Evolutionary conservation across 2,113 vertebrate genomes (phyloP).

Genomic region (Sebastes fasciatus): DNA sequence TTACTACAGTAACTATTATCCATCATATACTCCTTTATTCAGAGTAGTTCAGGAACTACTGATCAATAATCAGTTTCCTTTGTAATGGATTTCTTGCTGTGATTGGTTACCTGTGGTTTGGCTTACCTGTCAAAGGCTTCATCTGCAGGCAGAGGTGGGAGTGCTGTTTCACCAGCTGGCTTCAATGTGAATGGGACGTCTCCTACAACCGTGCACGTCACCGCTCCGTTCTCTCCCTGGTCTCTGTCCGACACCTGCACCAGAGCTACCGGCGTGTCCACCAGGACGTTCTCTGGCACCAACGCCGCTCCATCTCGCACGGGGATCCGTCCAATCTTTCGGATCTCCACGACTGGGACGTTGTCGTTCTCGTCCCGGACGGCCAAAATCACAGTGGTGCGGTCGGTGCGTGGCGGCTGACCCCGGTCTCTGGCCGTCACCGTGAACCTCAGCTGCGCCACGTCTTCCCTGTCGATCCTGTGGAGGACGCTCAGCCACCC

Average conservation of each 20-base stretch:
- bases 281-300: constrained; percentile 94
- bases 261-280: constrained; percentile 95
- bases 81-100: neutral
- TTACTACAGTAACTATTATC: constrained; percentile 11
- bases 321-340: constrained; percentile 95
- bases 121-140: constrained; percentile 90
- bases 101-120: constrained; percentile 33
- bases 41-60: neutral
- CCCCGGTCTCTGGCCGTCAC: constrained; percentile 94
- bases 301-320: constrained; percentile 92
- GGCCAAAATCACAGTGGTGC: constrained; percentile 92
- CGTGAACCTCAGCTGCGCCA: constrained; percentile 92
- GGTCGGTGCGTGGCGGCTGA: constrained; percentile 93
- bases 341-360: constrained; percentile 93
- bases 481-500: constrained; percentile 97
- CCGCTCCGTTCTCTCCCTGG: constrained; percentile 95
- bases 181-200: constrained; percentile 97
- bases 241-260: constrained; percentile 96
- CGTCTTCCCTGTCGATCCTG: constrained; percentile 95
- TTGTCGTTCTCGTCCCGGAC: constrained; percentile 98
- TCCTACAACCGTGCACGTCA: constrained; percentile 96
- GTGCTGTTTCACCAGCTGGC: constrained; percentile 88
- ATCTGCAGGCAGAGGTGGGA: constrained; percentile 82
- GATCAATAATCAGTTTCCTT: neutral
- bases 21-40: constrained; percentile 6